Base-by-base conservation (phyloP, 2,888 invertebrate genomes). In the Ichneumoninae sp. region DNA sequence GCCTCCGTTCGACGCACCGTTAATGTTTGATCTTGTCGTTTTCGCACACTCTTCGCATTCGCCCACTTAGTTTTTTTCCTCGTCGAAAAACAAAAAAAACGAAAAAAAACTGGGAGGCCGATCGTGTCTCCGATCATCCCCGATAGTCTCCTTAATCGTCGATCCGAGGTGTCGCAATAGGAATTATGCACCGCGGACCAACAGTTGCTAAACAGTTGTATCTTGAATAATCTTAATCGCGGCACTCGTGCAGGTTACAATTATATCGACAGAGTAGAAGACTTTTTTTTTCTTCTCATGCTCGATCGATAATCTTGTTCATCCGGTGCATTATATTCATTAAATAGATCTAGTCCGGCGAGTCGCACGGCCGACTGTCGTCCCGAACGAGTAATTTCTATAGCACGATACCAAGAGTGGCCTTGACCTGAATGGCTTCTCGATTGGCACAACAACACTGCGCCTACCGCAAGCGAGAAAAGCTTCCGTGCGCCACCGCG, bases 1-100 rank as follows among this genome's bases (percentile, higher is more conserved):
- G 19, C 33, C 70, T 85, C 87, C 86, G 90, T 89, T 90, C 89
- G 85, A 83, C 87, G 87, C 88, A 87, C 86, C 86, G 82, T 86
- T 3, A 87, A 87, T 86, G 86, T 89, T 86, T 80, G 86, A 87
- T 88, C 86, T 86, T 44, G 62, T 50, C 33, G 30, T 50, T 62
- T 50, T 33, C 50, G 65, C 60, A 33, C 72, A 60, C 33, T 74
- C 60, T 47, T 62, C 60, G 0, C 30, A 47, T 74, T 74, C 72
- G 44, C n/a, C 22, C 7, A 10, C 33, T 47, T 47, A 16, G 16
- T 16, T 47, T 47, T 44, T 47, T 40, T 40, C 33, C 33, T 33
- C 33, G 33, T 33, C 33, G 33, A 6, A 33, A 40, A 40, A 6
- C 6, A 40, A 40, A 40, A 40, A 40, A 8, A 40, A 40, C 6